phyloP scores from a whole-genome alignment of 2,888 invertebrate species.

The Netelia fuscicornis region DNA sequence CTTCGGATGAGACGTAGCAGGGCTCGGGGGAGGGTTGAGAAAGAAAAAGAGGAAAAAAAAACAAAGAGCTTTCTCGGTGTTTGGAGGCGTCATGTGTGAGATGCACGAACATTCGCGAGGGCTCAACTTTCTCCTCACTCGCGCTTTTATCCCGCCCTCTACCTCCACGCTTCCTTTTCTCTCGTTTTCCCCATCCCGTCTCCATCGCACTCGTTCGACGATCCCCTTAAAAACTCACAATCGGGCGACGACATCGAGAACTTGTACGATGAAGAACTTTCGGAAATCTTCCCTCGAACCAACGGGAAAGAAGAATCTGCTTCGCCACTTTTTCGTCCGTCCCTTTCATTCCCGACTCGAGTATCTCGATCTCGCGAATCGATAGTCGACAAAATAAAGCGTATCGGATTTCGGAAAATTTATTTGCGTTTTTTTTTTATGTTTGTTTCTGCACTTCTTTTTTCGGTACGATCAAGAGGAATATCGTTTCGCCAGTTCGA shows the following conservation, averaged over 20 bases:
- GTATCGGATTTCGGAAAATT: neutral
- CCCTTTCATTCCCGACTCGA: slow-evolving; percentile 30
- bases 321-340: slow-evolving; percentile 49
- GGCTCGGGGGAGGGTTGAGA: neutral
- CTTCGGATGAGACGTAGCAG: neutral
- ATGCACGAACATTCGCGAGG: slow-evolving; percentile 53
- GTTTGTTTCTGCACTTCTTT: slow-evolving; percentile 7
- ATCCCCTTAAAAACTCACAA: slow-evolving; percentile 71
- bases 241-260: slow-evolving; percentile 74
- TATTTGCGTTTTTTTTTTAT: no score
- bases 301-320: slow-evolving; percentile 43
- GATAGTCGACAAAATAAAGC: slow-evolving; percentile 22
- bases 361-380: neutral
- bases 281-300: slow-evolving; percentile 65
- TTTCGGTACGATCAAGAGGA: neutral
- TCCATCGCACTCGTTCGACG: neutral
- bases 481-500: neutral
- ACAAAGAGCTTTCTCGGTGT: slow-evolving; percentile 38
- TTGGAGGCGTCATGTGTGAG: slow-evolving; percentile 46
- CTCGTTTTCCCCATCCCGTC: slow-evolving; percentile 12
- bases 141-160: slow-evolving; percentile 37
- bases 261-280: slow-evolving; percentile 77
- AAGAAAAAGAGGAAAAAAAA: slow-evolving; percentile 19
- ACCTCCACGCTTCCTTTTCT: slow-evolving; percentile 3
- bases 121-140: slow-evolving; percentile 63